These are phyloP conservation scores for Neoscelio sp. DNA, from an alignment of 2,888 invertebrate species.

Conservation along the genomic window DNA sequence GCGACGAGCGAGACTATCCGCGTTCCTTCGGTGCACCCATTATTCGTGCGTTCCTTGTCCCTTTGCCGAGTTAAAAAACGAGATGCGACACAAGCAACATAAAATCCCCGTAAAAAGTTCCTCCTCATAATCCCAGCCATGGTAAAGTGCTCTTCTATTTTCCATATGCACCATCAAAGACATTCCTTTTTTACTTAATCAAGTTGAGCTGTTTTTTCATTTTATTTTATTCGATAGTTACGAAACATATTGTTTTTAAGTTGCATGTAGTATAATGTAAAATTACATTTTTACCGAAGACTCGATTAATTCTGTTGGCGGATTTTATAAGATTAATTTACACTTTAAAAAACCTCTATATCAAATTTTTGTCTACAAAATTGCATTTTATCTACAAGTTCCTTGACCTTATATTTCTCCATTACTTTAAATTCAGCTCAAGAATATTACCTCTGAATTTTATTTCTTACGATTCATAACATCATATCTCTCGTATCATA, in stretches of 20 bases:
- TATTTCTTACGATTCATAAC: neutral
- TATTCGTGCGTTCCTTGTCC: slow-evolving; percentile 65
- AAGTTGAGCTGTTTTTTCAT: slow-evolving; percentile 6
- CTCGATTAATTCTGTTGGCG: no score
- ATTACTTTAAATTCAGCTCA: no score
- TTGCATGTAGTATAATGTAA: no score
- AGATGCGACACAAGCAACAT: slow-evolving; percentile 76
- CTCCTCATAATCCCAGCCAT: slow-evolving; percentile 77
- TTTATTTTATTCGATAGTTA: neutral
- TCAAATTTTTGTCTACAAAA: no score
- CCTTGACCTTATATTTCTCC: no score
- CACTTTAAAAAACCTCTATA: no score
- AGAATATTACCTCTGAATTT: no score
- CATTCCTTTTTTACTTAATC: slow-evolving; percentile 31
- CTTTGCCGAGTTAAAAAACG: slow-evolving; percentile 63
- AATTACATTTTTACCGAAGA: no score
- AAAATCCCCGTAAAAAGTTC: slow-evolving; percentile 82
- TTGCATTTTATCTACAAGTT: no score
- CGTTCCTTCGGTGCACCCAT: slow-evolving; percentile 65
- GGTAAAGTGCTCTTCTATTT: slow-evolving; percentile 54
- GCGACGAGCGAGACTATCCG: slow-evolving; percentile 73
- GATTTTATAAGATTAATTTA: no score
- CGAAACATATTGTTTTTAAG: neutral
- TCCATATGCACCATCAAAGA: slow-evolving; percentile 32
- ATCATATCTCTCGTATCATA: neutral